A percentile compares a stretch with the other conserved stretches of the same genome.
Evolutionary conservation across 2,113 vertebrate genomes (phyloP).

Genomic region (Triplophysa rosa): DNA sequence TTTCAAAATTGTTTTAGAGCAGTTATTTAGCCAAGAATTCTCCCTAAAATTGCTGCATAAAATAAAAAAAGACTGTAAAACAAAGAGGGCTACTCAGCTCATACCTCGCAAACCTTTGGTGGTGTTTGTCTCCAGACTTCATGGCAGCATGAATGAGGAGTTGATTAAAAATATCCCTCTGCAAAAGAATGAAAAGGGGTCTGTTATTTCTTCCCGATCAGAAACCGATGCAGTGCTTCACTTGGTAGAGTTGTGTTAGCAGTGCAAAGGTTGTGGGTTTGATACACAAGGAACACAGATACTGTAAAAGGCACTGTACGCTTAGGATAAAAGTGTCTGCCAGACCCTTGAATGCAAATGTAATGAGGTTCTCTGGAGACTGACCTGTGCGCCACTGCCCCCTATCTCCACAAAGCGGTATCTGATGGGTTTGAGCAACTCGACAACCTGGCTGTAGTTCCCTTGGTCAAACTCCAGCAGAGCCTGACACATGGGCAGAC

Average conservation of each 20-base stretch:
- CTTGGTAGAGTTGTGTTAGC: too few species aligned
- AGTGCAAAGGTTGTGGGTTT: too few species aligned
- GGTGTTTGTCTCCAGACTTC: constrained; percentile 76
- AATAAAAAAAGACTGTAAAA: too few species aligned
- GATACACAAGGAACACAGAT: too few species aligned
- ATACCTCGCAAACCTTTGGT: constrained; percentile 85
- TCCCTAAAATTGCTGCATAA: too few species aligned
- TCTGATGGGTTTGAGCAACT: constrained; percentile 85
- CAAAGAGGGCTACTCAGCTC: too few species aligned
- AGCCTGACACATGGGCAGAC: constrained; percentile 86
- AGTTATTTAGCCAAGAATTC: too few species aligned
- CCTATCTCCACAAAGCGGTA: constrained; percentile 77
- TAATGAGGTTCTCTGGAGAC: neutral
- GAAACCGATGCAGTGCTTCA: neutral
- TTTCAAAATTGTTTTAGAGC: too few species aligned
- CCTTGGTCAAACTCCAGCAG: constrained; percentile 83
- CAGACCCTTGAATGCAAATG: too few species aligned
- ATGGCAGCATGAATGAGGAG: constrained; percentile 87
- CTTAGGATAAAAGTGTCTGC: too few species aligned
- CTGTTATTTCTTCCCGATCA: neutral
- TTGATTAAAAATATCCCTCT: constrained; percentile 93
- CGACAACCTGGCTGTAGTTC: constrained; percentile 76
- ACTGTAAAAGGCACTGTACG: too few species aligned
- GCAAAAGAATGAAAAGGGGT: constrained; percentile 50
- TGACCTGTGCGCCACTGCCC: constrained; percentile 94